Evolutionary conservation across 2,888 invertebrate species (phyloP).

Genomic region (Agrochola litura): DNA sequence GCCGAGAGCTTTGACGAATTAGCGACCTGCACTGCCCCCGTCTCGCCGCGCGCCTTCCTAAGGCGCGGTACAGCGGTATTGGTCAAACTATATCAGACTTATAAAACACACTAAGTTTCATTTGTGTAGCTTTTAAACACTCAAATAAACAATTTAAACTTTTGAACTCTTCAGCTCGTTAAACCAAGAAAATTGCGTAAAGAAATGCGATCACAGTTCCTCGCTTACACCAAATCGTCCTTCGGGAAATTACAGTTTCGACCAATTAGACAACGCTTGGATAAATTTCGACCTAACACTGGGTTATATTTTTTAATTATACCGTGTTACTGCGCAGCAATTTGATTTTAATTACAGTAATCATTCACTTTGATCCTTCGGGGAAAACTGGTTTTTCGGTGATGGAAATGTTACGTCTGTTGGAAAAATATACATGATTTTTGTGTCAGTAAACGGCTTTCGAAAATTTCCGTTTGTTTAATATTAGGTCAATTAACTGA

Average conservation of each 20-base stretch:
- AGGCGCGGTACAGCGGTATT: no score
- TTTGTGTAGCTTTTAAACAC: neutral
- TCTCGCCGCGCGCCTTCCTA: no score
- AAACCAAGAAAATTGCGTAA: neutral
- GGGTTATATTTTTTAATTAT: slow-evolving; percentile 85
- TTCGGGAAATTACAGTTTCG: slow-evolving; percentile 87
- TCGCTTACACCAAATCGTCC: slow-evolving; percentile 72
- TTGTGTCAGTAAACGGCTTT: neutral
- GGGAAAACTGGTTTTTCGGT: slow-evolving; percentile 48
- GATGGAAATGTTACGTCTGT: slow-evolving; percentile 14
- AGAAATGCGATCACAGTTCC: slow-evolving; percentile 6
- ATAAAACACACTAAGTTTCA: no score
- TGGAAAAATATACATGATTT: neutral
- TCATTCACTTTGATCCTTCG: slow-evolving; percentile 70
- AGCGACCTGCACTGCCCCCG: no score
- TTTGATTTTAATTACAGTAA: slow-evolving; percentile 77
- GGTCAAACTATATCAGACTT: no score
- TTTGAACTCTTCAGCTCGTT: neutral
- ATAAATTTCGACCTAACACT: slow-evolving; percentile 84
- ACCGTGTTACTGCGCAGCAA: slow-evolving; percentile 72
- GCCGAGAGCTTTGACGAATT: no score
- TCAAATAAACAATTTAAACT: neutral
- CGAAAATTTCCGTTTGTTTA: neutral
- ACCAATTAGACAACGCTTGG: slow-evolving; percentile 83
- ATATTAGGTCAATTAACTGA: neutral